Percentiles rank a stretch among this genome's conserved stretches.
These are phyloP conservation scores for Serilophus lunatus DNA, from an alignment of 2,113 vertebrate species.

Conservation along the genomic window DNA sequence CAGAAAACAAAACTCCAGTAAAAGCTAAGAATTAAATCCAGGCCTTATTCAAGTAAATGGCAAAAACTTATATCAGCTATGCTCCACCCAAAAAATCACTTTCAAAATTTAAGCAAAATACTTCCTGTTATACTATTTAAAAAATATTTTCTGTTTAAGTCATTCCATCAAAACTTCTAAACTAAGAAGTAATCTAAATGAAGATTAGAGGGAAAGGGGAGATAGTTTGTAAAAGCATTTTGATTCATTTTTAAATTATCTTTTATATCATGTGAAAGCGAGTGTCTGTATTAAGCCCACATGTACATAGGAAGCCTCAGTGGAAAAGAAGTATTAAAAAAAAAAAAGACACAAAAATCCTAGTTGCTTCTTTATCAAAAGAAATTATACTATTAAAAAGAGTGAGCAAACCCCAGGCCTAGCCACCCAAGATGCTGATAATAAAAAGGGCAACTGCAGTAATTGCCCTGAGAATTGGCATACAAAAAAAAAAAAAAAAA, in stretches of 20 bases:
- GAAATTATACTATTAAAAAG: constrained; percentile 55
- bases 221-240: background rate
- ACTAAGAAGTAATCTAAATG: background rate
- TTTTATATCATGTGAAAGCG: constrained; percentile 18
- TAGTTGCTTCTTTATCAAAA: constrained; percentile 54
- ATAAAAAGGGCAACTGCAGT: constrained; percentile 55
- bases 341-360: background rate
- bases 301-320: constrained; percentile 10
- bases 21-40: background rate
- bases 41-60: background rate
- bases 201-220: background rate
- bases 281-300: background rate
- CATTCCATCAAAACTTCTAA: background rate
- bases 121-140: background rate
- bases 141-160: background rate
- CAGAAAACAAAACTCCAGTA: background rate
- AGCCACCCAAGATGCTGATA: constrained; percentile 58
- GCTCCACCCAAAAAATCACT: background rate
- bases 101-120: background rate
- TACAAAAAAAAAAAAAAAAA: constrained; percentile 23
- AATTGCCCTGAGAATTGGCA: constrained; percentile 64
- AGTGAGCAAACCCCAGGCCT: constrained; percentile 34
- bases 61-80: background rate
- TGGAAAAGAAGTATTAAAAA: constrained; percentile 31
- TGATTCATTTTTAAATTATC: constrained; percentile 15